phyloP scores from a whole-genome alignment of 2,888 invertebrate species.

The Boloria selene region DNA sequence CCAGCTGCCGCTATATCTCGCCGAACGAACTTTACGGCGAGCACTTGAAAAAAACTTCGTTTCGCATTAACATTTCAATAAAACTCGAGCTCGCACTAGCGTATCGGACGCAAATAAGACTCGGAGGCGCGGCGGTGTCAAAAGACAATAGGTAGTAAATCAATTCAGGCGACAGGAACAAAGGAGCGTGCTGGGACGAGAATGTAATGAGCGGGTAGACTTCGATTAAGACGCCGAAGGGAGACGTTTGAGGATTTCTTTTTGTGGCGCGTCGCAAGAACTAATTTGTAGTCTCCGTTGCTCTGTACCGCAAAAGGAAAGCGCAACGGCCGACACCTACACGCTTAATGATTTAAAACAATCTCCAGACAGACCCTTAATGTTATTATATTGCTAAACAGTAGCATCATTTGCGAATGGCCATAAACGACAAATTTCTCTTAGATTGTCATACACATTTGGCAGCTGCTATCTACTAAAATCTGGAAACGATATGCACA shows the following conservation, averaged over 20 bases:
- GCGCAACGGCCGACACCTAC: constrained; percentile 54
- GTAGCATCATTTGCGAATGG: constrained; percentile 40
- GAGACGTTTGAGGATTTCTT: constrained; percentile 59
- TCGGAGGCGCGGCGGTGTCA: constrained; percentile 44
- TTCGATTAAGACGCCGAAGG: constrained; percentile 63
- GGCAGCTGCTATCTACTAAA: constrained; percentile 13
- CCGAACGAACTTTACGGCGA: constrained; percentile 54
- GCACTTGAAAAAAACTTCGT: constrained; percentile 55
- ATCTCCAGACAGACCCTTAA: constrained; percentile 45
- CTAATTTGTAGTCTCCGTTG: constrained; percentile 67
- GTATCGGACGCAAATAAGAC: constrained; percentile 55
- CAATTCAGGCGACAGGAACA: constrained; percentile 66
- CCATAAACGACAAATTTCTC: constrained; percentile 47
- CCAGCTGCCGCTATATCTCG: constrained; percentile 71
- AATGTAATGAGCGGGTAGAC: constrained; percentile 48
- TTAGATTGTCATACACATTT: constrained; percentile 30
- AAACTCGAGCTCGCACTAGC: constrained; percentile 48
- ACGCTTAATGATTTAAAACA: constrained; percentile 63
- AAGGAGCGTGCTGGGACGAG: constrained; percentile 51
- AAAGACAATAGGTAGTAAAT: constrained; percentile 71
- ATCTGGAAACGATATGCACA: constrained; percentile 58
- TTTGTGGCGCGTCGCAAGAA: constrained; percentile 52
- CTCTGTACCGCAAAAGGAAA: constrained; percentile 60
- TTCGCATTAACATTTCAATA: constrained; percentile 63
- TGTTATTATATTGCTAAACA: constrained; percentile 38